Percentiles rank a stretch among this genome's conserved stretches.
These are phyloP conservation scores for Equus quagga DNA, from an alignment of 2,113 vertebrate genomes.

Conservation along the genomic window DNA sequence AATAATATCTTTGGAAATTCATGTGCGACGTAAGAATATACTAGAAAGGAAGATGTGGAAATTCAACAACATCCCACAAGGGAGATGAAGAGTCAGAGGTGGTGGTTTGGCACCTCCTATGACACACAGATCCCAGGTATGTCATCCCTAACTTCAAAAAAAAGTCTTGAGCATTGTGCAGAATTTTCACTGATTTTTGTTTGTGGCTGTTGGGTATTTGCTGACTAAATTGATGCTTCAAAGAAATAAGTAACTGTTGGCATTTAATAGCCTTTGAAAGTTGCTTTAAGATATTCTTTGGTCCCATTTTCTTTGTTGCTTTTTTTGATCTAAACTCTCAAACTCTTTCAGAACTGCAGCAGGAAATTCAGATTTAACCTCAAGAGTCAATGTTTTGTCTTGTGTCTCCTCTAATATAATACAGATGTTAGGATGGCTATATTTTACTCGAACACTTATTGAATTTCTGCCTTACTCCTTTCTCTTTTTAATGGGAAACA, in stretches of 20 bases:
- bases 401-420: constrained; percentile 89
- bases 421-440: constrained; percentile 89
- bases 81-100: not conserved
- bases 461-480: constrained; percentile 78
- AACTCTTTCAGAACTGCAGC: constrained; percentile 85
- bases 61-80: not conserved
- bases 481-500: constrained; percentile 88
- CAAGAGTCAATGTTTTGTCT: constrained; percentile 90
- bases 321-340: constrained; percentile 86
- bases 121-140: not conserved
- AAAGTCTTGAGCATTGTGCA: constrained; percentile 55
- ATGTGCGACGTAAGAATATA: not conserved
- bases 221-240: constrained; percentile 80
- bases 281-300: constrained; percentile 82
- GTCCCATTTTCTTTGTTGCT: constrained; percentile 78
- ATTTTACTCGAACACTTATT: constrained; percentile 85
- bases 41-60: not conserved
- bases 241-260: constrained; percentile 84
- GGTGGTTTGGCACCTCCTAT: not conserved
- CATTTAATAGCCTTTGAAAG: constrained; percentile 81
- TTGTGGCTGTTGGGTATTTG: constrained; percentile 81
- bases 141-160: not conserved
- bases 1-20: constrained; percentile 1
- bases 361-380: constrained; percentile 91
- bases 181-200: constrained; percentile 68